A percentile compares a stretch with the other conserved stretches of the same genome.
These are phyloP conservation scores for Agrilus biguttatus DNA, from an alignment of 2,888 invertebrate species.

Conservation along the genomic window DNA sequence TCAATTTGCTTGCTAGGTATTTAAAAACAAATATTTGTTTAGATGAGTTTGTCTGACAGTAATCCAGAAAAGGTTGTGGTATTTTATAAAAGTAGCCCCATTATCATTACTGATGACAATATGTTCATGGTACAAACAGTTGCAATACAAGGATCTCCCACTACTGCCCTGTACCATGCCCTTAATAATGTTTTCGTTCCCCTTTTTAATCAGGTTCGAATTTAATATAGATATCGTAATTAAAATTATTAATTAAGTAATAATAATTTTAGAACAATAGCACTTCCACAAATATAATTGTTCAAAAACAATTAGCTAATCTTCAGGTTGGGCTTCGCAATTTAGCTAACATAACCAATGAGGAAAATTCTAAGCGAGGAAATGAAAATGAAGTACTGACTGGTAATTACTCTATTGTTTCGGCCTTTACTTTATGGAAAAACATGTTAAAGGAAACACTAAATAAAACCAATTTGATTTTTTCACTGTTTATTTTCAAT, in stretches of 20 bases:
- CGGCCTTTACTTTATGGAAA: too few relatives aligned
- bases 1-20: slow-evolving; percentile 10
- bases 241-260: not conserved
- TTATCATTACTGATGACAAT: slow-evolving; percentile 42
- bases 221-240: slow-evolving; percentile 1
- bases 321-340: slow-evolving; percentile 26
- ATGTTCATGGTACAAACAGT: slow-evolving; percentile 42
- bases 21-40: too few relatives aligned
- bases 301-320: slow-evolving; percentile 23
- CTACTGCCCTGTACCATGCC: slow-evolving; percentile 43
- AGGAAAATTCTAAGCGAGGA: slow-evolving; percentile 21
- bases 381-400: slow-evolving; percentile 27
- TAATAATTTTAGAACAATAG: slow-evolving; percentile 14
- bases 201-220: slow-evolving; percentile 19
- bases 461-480: too few relatives aligned
- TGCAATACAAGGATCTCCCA: slow-evolving; percentile 43
- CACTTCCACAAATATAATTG: slow-evolving; percentile 15
- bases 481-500: too few relatives aligned
- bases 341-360: slow-evolving; percentile 17
- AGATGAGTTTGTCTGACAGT: not conserved
- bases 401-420: too few relatives aligned
- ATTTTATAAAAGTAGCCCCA: slow-evolving; percentile 47
- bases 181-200: slow-evolving; percentile 45
- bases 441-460: too few relatives aligned
- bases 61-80: slow-evolving; percentile 25